Evolutionary conservation across 2,888 invertebrate species (phyloP), one percentile per base, ranked within the genome.

Genomic region (Tachina fera): DNA sequence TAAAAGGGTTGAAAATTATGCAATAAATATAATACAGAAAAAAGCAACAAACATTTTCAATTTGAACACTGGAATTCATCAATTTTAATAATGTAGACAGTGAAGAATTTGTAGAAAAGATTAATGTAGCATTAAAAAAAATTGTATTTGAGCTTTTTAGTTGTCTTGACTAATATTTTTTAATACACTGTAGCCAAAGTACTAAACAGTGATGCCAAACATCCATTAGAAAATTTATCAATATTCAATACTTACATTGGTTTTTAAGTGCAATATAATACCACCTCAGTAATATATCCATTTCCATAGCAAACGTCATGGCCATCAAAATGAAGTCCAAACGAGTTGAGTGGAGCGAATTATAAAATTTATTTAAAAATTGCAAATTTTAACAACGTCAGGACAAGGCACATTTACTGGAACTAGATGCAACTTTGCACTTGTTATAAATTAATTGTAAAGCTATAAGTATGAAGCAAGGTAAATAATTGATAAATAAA

Each of bases 11-110:
- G 65, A 8, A 70, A 61, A 45, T 68, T 47, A 47, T 61, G 19
- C 75, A 45, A 61, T 58, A 31, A 14, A 31, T 19, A 43, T 19
- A 53, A 45, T 63, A 68, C 68, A 43, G 31, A 5, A 41, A 70
- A 31, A 39, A 31, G 6, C n/a, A 49, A 16, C n/a, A 49, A 45
- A 56, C 5, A 9, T 13, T 39, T 22, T 19, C 60, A 11, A 76
- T 67, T 22, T 71, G n/a, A 60, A 82, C 56, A 74, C 80, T 83
- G 78, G 63, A 74, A 74, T 39, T 68, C 68, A 83, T 70, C 83
- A 83, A 79, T 79, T 75, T 80, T 74, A 74, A 49, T 74, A 60
- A 60, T n/a, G 41, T 13, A 19, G 41, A 61, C 68, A 49, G 19
- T 45, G 47, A 49, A 9, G 11, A 51, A 60, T 77, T 58, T 60